Conservation (phyloP, 1,140 invertebrate species). For the Anoplolepis gracilipes region DNA sequence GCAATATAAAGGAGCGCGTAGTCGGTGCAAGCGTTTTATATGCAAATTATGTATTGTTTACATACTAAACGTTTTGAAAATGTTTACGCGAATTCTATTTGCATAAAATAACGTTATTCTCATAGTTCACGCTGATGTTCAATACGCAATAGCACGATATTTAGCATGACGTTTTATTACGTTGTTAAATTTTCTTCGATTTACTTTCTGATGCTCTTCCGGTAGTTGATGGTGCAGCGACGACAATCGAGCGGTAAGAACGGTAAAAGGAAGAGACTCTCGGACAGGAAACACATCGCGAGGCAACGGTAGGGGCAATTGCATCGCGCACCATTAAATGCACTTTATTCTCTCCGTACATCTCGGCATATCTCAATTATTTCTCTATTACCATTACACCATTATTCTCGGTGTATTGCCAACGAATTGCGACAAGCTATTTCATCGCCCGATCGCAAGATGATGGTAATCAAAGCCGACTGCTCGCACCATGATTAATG, state of each 20-base stretch:
- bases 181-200: slow-evolving; percentile 35
- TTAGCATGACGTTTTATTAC: slow-evolving; percentile 17
- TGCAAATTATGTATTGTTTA: background rate
- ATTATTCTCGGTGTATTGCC: slow-evolving; percentile 20
- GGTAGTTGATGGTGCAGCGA: slow-evolving; percentile 6
- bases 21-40: background rate
- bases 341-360: slow-evolving; percentile 2
- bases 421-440: slow-evolving; percentile 49
- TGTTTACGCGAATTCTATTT: background rate
- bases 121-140: background rate
- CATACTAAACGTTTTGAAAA: background rate
- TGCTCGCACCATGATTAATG: slow-evolving; percentile 47
- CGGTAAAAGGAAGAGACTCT: slow-evolving; percentile 27
- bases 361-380: slow-evolving; percentile 56
- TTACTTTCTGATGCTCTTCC: slow-evolving; percentile 34
- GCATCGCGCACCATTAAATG: slow-evolving; percentile 37
- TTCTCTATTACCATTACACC: slow-evolving; percentile 49
- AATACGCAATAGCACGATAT: background rate
- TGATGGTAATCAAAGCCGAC: slow-evolving; percentile 31
- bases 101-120: background rate
- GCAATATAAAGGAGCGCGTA: background rate
- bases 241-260: background rate
- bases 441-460: slow-evolving; percentile 36
- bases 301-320: slow-evolving; percentile 40
- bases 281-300: slow-evolving; percentile 41